phyloP scores from a whole-genome alignment of 2,888 invertebrate genomes.

The Lamellibrachia satsuma region DNA sequence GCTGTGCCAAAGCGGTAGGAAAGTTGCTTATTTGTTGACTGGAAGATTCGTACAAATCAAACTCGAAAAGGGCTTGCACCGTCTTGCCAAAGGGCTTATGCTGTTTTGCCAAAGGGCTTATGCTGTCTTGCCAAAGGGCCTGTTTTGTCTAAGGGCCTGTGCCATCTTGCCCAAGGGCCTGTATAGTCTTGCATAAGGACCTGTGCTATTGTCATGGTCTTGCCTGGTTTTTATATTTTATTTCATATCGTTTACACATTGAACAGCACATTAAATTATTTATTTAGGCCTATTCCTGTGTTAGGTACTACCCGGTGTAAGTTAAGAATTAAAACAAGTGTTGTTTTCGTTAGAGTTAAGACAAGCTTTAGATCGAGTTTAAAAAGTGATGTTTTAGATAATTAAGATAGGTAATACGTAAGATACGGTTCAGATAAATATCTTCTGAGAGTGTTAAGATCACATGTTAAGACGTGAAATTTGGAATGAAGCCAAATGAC shows the following conservation, averaged over 20 bases:
- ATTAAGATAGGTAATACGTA: background rate
- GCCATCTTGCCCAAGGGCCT: background rate
- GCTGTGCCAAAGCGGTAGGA: background rate
- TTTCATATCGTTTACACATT: background rate
- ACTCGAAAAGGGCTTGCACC: background rate
- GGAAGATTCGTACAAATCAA: background rate
- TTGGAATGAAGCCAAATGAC: too few species aligned
- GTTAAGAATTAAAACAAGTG: background rate
- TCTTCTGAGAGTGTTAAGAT: background rate
- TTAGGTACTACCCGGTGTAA: background rate
- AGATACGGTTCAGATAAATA: background rate
- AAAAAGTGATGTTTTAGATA: background rate
- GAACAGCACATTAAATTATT: background rate
- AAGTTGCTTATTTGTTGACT: background rate
- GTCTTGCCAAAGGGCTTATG: background rate
- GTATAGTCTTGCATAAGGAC: background rate
- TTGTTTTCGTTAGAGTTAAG: background rate
- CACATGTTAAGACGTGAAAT: background rate
- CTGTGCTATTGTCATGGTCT: too few species aligned
- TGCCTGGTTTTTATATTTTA: background rate
- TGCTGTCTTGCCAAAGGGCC: background rate
- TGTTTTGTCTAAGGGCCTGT: background rate
- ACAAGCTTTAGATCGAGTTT: background rate
- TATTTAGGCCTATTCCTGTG: background rate
- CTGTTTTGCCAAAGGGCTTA: background rate